Evolutionary conservation across 2,113 vertebrate species (phyloP).

Genomic region (Vidua macroura): DNA sequence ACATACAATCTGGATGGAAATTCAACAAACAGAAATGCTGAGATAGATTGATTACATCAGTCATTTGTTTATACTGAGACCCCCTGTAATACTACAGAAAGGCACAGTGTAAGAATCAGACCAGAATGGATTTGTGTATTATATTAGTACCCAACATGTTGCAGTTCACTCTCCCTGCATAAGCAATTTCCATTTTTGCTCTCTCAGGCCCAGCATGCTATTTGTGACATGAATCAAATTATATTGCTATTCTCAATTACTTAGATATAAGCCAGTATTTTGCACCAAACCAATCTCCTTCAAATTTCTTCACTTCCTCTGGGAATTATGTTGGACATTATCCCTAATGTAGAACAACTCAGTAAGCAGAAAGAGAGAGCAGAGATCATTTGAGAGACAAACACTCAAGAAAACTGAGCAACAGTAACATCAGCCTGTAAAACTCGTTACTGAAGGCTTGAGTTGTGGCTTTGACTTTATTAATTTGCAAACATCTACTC

Average conservation of each 20-base stretch:
- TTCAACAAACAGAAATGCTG: background rate
- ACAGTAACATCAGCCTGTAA: background rate
- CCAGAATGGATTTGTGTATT: background rate
- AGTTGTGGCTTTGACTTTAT: background rate
- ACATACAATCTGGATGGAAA: background rate
- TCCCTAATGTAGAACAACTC: background rate
- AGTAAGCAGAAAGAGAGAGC: background rate
- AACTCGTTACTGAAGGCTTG: background rate
- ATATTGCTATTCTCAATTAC: background rate
- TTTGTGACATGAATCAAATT: background rate
- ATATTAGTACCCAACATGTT: background rate
- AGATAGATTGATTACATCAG: background rate
- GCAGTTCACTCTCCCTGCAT: background rate
- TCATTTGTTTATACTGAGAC: background rate
- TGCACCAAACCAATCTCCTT: background rate
- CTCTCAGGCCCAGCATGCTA: background rate
- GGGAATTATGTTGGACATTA: background rate
- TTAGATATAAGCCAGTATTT: background rate
- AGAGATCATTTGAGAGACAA: background rate
- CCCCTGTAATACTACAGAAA: background rate
- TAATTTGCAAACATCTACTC: background rate
- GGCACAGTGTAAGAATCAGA: background rate
- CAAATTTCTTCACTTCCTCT: background rate
- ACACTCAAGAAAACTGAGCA: background rate
- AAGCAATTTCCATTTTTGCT: background rate